Base-by-base conservation (phyloP, 2,888 invertebrate species). In the Hipparchia semele region DNA sequence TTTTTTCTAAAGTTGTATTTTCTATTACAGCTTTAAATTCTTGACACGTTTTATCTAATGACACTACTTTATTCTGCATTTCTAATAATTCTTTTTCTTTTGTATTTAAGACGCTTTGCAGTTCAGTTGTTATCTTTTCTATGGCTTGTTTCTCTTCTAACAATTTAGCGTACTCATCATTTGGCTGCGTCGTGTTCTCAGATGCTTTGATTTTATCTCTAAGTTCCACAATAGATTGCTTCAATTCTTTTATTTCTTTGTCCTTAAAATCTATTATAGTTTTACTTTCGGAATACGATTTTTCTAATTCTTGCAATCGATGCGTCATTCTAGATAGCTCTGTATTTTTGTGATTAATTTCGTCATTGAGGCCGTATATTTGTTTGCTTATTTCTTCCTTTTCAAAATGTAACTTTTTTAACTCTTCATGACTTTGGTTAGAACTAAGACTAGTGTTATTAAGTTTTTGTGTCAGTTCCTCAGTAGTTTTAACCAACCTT, bases 1-100 rank as follows among this genome's bases (percentile, higher is more conserved):
- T 95, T 83, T 96, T 96, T 80, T 96, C 96, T 7, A 91, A 87
- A 64, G 79, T 83, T 0, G 85, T 80, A 7, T 81, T 86, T 9
- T 92, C 88, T 71, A 90, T 76, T 3, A 83, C 75, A 45, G 77
- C 78, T 82, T 89, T 88, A 70, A 86, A 87, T 77, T 93, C 90
- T 53, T 74, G 51, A 72, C 80, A 84, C n/a, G 80, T 73, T 46
- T 84, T 86, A 77, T 91, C 89, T 67, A 86, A 76, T 58, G 81
- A 80, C 2, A 82, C 80, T 6, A 77, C 76, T 70, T 84, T 89
- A 46, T 75, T 73, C 81, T 83, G 87, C 1, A 86, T 56, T 73
- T 88, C 86, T 49, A 73, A 72, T 12, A 88, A 75, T 77, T 87
- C 84, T 54, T 81, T 82, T 66, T 87, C 84, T 81, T 90, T 87